phyloP scores from a whole-genome alignment of 2,113 vertebrate genomes.

The cattle (Bos taurus) region DNA sequence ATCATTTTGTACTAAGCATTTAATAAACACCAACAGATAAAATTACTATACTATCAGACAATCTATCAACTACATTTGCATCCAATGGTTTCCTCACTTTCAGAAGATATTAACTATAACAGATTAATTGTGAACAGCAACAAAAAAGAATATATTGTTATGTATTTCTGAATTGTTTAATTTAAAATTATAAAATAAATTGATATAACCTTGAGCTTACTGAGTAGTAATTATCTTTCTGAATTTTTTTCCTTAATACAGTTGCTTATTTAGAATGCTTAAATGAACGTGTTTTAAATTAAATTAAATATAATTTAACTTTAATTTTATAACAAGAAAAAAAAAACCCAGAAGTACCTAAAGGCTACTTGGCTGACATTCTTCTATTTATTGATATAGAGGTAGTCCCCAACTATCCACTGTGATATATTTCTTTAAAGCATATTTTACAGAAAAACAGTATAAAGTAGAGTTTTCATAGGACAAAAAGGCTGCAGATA shows the following conservation, averaged over 20 bases:
- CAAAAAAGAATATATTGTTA: not conserved
- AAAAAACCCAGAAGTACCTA: not conserved
- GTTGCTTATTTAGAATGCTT: not conserved
- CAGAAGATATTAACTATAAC: not conserved
- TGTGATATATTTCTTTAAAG: not conserved
- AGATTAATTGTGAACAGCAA: not conserved
- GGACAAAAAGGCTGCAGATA: not conserved
- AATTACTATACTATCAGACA: not conserved
- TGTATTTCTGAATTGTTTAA: not conserved
- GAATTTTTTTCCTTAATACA: not conserved
- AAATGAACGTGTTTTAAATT: not conserved
- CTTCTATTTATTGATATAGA: not conserved
- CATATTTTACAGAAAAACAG: not conserved
- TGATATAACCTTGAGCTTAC: not conserved
- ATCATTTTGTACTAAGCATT: not conserved
- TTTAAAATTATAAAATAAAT: conserved; percentile 1
- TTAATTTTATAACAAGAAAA: not conserved
- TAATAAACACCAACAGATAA: not conserved
- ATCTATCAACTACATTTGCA: not conserved
- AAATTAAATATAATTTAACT: not conserved
- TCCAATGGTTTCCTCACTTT: not conserved
- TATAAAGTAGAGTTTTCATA: not conserved
- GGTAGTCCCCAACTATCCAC: accelerated
- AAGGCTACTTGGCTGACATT: not conserved
- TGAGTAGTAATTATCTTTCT: not conserved